These are phyloP conservation scores for Torymus tubicola DNA, from an alignment of 2,888 invertebrate genomes.

Conservation along the genomic window DNA sequence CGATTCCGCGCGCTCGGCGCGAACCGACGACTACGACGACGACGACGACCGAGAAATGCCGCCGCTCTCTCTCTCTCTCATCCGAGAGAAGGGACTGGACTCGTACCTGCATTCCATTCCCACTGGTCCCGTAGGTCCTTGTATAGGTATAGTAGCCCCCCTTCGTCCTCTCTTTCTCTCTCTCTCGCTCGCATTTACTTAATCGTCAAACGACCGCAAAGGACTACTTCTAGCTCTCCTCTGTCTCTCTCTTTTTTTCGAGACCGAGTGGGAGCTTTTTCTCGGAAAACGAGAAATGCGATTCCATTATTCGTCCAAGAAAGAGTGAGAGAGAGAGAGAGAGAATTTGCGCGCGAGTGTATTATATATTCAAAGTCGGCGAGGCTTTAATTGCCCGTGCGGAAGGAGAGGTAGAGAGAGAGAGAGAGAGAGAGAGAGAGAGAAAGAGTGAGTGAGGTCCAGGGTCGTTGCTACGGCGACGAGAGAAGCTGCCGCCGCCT, in stretches of 20 bases:
- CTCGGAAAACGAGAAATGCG: constrained; percentile 57
- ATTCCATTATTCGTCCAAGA: constrained; percentile 57
- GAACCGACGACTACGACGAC: too few species aligned
- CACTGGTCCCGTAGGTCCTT: constrained; percentile 75
- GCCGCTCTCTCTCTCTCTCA: not conserved
- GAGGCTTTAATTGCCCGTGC: constrained; percentile 12
- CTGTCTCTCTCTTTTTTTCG: constrained; percentile 19
- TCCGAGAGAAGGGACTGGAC: constrained; percentile 64
- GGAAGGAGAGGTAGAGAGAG: not conserved
- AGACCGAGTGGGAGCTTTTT: constrained; percentile 35
- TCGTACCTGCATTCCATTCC: constrained; percentile 76
- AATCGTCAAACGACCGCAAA: constrained; percentile 55
- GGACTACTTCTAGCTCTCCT: constrained; percentile 27
- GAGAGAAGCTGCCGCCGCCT: not conserved
- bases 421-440: too few species aligned
- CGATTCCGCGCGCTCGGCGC: too few species aligned
- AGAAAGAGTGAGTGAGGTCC: too few species aligned
- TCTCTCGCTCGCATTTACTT: constrained; percentile 53
- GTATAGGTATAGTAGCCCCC: constrained; percentile 69
- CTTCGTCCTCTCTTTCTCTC: constrained; percentile 30
- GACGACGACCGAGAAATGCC: constrained; percentile 8
- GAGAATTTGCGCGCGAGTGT: too few species aligned
- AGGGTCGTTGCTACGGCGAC: not conserved
- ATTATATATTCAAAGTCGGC: constrained; percentile 35
- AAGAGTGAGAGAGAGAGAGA: constrained; percentile 7